These are phyloP conservation scores for Cremastinae sp. DNA, from an alignment of 2,888 invertebrate species.

Conservation along the genomic window DNA sequence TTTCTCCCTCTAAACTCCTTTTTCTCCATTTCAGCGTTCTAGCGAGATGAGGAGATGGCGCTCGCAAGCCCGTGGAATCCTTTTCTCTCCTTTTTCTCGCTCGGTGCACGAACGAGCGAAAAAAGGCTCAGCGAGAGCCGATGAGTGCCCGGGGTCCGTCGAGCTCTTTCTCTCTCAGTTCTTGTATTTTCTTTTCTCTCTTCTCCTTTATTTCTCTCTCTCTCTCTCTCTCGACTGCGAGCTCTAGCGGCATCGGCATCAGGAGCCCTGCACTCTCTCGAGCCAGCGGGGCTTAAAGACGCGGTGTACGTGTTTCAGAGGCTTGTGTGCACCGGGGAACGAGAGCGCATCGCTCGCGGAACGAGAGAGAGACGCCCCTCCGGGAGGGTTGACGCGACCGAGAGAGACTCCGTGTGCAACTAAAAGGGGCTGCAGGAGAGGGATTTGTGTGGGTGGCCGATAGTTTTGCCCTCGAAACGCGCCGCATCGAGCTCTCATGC, in stretches of 20 bases:
- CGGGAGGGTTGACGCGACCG: conserved; percentile 42
- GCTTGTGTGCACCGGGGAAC: conserved; percentile 30
- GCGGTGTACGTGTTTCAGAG: conserved; percentile 14
- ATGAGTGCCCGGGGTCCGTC: conserved; percentile 72
- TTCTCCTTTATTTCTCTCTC: conserved; percentile 3
- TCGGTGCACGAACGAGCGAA: conserved; percentile 61
- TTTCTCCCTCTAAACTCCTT: too few species aligned
- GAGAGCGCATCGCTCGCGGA: conserved; percentile 35
- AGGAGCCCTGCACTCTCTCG: conserved; percentile 36
- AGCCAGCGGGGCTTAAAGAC: conserved; percentile 30
- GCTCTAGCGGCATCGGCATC: conserved; percentile 44
- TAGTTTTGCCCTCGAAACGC: conserved; percentile 76
- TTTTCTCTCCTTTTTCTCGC: too few species aligned
- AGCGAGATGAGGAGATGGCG: conserved; percentile 56
- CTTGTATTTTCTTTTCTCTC: conserved; percentile 59
- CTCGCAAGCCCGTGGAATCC: conserved; percentile 11
- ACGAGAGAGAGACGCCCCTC: conserved; percentile 47
- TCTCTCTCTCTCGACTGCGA: conserved; percentile 12
- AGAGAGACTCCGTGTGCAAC: conserved; percentile 39
- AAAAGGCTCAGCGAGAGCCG: conserved; percentile 76
- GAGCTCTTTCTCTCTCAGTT: conserved; percentile 60
- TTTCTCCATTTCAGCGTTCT: too few species aligned
- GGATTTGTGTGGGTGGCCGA: conserved; percentile 77
- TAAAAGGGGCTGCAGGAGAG: conserved; percentile 56
- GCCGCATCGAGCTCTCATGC: conserved; percentile 67